A percentile compares a stretch with the other conserved stretches of the same genome.
Conservation (phyloP, 64 coral and sea anemone species). For the Catalaphyllia jardinei region DNA sequence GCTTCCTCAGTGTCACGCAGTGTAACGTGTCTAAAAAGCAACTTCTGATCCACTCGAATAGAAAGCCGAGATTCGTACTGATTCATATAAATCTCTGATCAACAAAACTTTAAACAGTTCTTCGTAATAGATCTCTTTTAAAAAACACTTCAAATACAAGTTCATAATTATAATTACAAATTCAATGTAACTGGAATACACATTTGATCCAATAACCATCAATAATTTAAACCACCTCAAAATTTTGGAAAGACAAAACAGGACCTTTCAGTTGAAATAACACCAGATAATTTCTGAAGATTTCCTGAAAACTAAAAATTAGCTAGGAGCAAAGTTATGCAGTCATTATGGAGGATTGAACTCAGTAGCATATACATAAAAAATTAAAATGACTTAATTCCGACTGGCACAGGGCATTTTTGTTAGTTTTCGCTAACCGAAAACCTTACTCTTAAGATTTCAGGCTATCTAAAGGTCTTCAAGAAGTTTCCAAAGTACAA, state of each 20-base stretch:
- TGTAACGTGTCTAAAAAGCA: not conserved
- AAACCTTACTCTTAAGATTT: no score
- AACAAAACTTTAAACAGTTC: not conserved
- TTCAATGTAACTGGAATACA: not conserved
- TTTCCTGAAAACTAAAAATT: no score
- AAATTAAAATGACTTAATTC: no score
- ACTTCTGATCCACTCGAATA: not conserved
- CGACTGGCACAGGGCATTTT: no score
- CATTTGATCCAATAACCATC: not conserved
- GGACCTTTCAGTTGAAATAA: no score
- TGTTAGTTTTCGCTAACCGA: no score
- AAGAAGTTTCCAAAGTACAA: no score
- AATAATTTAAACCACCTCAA: not conserved
- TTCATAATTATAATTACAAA: conserved; percentile 33
- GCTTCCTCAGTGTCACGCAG: not conserved
- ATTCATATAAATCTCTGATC: not conserved
- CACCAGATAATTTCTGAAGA: no score
- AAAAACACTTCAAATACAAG: conserved; percentile 3
- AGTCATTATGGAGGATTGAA: no score
- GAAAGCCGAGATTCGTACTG: not conserved
- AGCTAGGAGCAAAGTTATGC: no score
- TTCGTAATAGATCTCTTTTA: not conserved
- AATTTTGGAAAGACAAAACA: not conserved
- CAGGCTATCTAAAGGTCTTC: no score
- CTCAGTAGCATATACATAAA: no score